phyloP scores from a whole-genome alignment of 1,140 invertebrate species.

The Drosophila navojoa region DNA sequence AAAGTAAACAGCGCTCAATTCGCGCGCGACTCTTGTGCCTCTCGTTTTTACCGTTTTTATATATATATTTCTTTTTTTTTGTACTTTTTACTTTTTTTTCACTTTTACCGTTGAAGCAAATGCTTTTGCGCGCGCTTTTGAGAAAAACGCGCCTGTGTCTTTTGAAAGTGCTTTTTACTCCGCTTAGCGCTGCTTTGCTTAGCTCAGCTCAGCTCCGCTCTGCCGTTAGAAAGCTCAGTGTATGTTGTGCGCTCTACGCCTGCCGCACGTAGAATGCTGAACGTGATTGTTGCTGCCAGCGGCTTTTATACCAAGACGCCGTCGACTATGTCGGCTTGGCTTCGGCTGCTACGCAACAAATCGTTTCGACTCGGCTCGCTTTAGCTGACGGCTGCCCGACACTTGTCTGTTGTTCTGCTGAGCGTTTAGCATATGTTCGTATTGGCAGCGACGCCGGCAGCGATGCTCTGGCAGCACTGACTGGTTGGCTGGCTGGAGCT shows the following conservation, averaged over 20 bases:
- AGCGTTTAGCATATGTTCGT: slow-evolving; percentile 75
- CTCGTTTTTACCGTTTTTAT: no score
- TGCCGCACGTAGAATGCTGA: slow-evolving; percentile 74
- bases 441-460: slow-evolving; percentile 25
- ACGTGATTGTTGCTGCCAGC: slow-evolving; percentile 30
- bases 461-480: slow-evolving; percentile 13
- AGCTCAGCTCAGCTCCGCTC: neutral
- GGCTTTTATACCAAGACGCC: slow-evolving; percentile 60
- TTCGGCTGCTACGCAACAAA: slow-evolving; percentile 3
- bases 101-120: slow-evolving; percentile 14
- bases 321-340: slow-evolving; percentile 13
- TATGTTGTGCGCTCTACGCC: slow-evolving; percentile 58
- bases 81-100: slow-evolving; percentile 15
- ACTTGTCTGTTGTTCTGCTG: slow-evolving; percentile 12
- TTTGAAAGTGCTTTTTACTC: neutral
- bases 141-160: slow-evolving; percentile 32
- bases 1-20: slow-evolving; percentile 73
- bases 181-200: neutral
- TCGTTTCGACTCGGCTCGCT: slow-evolving; percentile 31
- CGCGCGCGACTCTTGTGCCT: slow-evolving; percentile 61
- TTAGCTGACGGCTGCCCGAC: neutral
- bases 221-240: neutral
- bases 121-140: slow-evolving; percentile 76
- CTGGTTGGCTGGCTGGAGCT: slow-evolving; percentile 3
- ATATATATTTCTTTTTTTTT: no score